These are phyloP conservation scores for Labroides dimidiatus DNA, from an alignment of 2,797 vertebrate genomes.

Conservation along the genomic window DNA sequence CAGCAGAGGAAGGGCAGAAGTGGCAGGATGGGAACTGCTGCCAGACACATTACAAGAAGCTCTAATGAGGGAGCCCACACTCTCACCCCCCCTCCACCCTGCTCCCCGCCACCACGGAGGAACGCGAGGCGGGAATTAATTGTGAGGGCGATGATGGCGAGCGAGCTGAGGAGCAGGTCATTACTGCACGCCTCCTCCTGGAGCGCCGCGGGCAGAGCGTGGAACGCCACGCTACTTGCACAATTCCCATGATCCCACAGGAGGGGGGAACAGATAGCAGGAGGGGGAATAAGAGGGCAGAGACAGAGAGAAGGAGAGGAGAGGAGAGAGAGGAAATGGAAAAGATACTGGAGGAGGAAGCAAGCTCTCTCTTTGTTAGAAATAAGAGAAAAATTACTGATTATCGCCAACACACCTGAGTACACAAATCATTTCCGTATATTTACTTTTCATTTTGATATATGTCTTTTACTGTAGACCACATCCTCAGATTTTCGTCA, in stretches of 20 bases:
- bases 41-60: conserved; percentile 84
- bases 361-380: conserved; percentile 65
- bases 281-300: conserved; percentile 30
- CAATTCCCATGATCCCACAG: conserved; percentile 83
- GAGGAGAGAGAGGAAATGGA: conserved; percentile 23
- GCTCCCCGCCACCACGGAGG: conserved; percentile 62
- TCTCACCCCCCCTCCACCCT: conserved; percentile 35
- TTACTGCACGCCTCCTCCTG: conserved; percentile 84
- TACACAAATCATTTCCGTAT: not conserved
- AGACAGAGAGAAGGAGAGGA: conserved; percentile 31
- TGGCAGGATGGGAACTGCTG: conserved; percentile 82
- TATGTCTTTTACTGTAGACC: not conserved
- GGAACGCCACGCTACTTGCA: conserved; percentile 81
- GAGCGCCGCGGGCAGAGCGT: conserved; percentile 82
- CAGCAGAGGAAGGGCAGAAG: conserved; percentile 79
- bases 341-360: conserved; percentile 47
- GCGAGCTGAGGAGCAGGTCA: conserved; percentile 85
- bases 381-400: conserved; percentile 29
- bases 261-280: conserved; percentile 62
- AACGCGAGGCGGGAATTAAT: conserved; percentile 84
- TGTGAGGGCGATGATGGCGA: conserved; percentile 84
- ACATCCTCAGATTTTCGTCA: not conserved
- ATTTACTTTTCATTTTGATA: conserved; percentile 10
- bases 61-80: conserved; percentile 82
- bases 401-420: conserved; percentile 14